A percentile compares a stretch with the other conserved stretches of the same genome.
These are phyloP conservation scores for Procavia capensis DNA, from an alignment of 2,113 vertebrate genomes.

Conservation along the genomic window DNA sequence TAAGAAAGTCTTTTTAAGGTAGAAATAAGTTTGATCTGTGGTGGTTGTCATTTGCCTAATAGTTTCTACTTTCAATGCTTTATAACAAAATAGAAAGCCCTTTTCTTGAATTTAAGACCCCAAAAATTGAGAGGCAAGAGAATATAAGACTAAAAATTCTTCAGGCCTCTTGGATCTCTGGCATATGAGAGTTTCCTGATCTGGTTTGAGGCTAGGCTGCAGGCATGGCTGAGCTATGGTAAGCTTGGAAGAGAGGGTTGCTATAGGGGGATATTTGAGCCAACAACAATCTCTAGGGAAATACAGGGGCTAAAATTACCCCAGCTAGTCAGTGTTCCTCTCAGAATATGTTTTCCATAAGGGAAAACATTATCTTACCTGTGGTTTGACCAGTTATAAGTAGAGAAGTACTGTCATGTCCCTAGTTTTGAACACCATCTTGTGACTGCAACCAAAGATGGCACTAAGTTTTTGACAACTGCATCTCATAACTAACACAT, in stretches of 20 bases:
- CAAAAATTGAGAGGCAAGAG: background rate
- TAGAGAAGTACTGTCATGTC: background rate
- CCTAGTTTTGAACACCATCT: background rate
- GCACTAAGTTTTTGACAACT: background rate
- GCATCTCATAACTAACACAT: background rate
- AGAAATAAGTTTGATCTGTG: background rate
- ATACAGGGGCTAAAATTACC: background rate
- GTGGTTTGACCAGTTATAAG: constrained; percentile 17
- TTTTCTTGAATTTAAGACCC: constrained; percentile 18
- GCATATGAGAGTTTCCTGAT: background rate
- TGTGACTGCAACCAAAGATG: background rate
- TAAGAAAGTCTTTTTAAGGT: background rate
- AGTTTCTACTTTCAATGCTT: background rate
- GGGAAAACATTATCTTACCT: background rate
- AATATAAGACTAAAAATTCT: constrained; percentile 17
- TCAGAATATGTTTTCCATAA: background rate
- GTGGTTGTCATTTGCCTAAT: background rate
- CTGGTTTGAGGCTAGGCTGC: background rate
- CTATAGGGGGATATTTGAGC: background rate
- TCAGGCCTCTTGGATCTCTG: background rate
- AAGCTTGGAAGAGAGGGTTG: background rate
- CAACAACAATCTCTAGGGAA: background rate
- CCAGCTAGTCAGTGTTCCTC: background rate
- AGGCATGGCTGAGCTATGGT: background rate
- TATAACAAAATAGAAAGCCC: background rate